Base-by-base conservation (phyloP, 2,113 vertebrate genomes). In the Hyla sarda region DNA sequence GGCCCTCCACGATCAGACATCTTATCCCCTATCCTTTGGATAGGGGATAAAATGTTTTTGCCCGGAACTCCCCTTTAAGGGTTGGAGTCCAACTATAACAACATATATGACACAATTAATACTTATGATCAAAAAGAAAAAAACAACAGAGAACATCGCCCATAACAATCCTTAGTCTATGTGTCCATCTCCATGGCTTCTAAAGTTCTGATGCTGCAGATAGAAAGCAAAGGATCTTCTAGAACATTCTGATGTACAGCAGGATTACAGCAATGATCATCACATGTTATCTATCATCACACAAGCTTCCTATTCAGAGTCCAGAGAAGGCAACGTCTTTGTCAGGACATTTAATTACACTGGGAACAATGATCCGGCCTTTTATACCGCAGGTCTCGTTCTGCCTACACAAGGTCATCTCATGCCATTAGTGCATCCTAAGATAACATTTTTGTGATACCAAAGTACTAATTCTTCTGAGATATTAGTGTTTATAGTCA, bases 321-420 rank as follows among this genome's bases (percentile, higher is more conserved):
- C 56, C 25, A 21, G 37, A 54, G 47, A 54, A 6, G 13, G 47
- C 74, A 17, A 7, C 5, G 13, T n/a, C 75, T 52, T 17, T 65
- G 12, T 41, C 32, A 28, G 56, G 2, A 62, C 78, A 65, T 34
- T 41, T 37, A 47, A 62, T 80, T 60, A 62, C 32, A n/a, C 54
- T 21, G 52, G 37, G 77, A 80, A 80, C n/a, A 60, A 25, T 80
- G 62, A 34, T 78, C 25, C 62, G 52, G 21, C 52, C 74, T 56
- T 62, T 62, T 41, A 56, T 25, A 5, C 21, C 45, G 32, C 52
- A n/a, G 32, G 21, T 37, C 54, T 80, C 56, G 25, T 60, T 60
- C 52, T 60, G 54, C 21, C 10, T 41, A 8, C 32, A 13, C n/a
- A 60, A 80, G 77, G 77, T 80, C 77, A 80, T 23, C 32, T 32